Conservation (phyloP, 1,140 invertebrate species). For the Eurosta solidaginis region DNA sequence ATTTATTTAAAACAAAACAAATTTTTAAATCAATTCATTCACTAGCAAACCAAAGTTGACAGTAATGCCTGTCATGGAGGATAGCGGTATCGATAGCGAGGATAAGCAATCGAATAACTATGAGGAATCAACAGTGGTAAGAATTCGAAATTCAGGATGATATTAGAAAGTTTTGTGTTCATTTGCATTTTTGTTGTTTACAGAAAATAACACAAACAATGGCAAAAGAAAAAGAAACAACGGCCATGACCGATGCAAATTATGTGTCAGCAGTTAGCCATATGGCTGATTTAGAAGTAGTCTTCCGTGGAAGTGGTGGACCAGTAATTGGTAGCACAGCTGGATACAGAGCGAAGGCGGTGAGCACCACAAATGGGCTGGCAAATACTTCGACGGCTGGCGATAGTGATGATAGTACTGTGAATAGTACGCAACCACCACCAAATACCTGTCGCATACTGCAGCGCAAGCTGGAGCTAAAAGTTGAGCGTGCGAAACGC, state of each 20-base stretch:
- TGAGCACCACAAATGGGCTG: background rate
- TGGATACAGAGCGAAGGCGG: background rate
- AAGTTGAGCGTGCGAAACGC: slow-evolving; percentile 57
- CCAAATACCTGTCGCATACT: slow-evolving; percentile 58
- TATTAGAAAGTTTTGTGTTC: no score
- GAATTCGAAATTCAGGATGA: no score
- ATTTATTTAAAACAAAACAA: background rate
- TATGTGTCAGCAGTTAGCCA: slow-evolving; percentile 4
- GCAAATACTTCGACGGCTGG: background rate
- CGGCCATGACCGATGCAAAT: background rate
- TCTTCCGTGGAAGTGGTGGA: slow-evolving; percentile 15
- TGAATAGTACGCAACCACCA: slow-evolving; percentile 43
- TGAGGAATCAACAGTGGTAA: slow-evolving; percentile 39
- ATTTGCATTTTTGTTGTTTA: background rate
- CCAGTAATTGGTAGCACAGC: background rate
- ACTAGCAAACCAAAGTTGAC: background rate
- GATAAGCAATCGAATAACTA: slow-evolving; percentile 52
- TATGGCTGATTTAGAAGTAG: slow-evolving; percentile 35
- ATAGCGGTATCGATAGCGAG: slow-evolving; percentile 57
- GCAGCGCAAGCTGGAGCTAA: slow-evolving; percentile 57
- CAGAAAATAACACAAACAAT: background rate
- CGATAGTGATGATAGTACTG: slow-evolving; percentile 36
- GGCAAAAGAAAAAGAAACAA: background rate
- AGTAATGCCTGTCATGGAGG: slow-evolving; percentile 45
- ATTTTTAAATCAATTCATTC: background rate